Percentiles rank a stretch among this genome's conserved stretches.
These are phyloP conservation scores for Ctenochaetus hawaiiensis DNA, from an alignment of 2,797 vertebrate species.

Conservation along the genomic window DNA sequence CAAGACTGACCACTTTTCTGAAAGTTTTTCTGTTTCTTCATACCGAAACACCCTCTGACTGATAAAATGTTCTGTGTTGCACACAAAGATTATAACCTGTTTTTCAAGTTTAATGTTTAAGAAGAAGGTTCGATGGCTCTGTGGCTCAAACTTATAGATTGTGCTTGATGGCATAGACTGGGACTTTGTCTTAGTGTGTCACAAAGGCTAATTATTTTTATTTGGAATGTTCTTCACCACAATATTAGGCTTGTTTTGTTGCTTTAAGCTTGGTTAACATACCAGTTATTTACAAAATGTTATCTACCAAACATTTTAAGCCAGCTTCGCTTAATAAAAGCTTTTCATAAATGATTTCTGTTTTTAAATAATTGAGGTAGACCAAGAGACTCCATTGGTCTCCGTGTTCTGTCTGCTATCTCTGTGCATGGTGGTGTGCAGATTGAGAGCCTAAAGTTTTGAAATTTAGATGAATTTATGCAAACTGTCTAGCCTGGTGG, in stretches of 20 bases:
- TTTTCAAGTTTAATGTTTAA: neutral
- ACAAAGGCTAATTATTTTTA: too few species aligned
- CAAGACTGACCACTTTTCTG: neutral
- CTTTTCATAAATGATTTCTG: neutral
- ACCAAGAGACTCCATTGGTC: neutral
- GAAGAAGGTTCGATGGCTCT: neutral
- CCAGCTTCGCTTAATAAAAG: neutral
- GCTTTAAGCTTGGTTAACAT: neutral
- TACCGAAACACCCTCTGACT: neutral
- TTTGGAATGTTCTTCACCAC: too few species aligned
- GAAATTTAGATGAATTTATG: conserved; percentile 4
- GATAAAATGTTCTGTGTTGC: neutral
- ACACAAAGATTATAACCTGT: neutral
- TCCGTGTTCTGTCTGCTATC: neutral
- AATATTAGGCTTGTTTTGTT: neutral
- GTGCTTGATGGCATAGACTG: too few species aligned
- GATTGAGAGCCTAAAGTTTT: conserved; percentile 7
- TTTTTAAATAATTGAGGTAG: neutral
- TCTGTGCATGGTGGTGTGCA: neutral
- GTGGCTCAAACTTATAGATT: neutral
- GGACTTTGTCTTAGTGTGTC: too few species aligned
- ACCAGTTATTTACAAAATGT: neutral
- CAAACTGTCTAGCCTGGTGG: neutral
- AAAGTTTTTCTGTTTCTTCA: neutral
- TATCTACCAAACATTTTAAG: neutral